Conservation (phyloP, 2,113 vertebrate species). For the Condylura cristata region DNA sequence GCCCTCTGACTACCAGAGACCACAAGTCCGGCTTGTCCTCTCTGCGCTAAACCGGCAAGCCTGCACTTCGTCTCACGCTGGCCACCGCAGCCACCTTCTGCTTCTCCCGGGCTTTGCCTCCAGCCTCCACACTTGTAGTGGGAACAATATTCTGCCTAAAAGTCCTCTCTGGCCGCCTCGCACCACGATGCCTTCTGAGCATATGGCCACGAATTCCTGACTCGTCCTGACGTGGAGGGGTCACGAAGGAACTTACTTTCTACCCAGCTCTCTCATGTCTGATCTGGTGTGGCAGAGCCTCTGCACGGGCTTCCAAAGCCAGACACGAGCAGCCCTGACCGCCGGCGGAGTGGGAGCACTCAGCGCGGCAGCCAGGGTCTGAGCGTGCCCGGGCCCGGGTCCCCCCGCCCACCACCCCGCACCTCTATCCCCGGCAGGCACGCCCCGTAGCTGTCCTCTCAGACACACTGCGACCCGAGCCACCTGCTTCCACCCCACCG, state of each 20-base stretch:
- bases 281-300: background rate
- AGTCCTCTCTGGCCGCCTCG: background rate
- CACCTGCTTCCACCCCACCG: background rate
- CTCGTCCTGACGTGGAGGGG: background rate
- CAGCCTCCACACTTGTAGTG: background rate
- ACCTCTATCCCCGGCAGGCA: background rate
- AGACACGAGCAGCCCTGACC: too few relatives aligned
- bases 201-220: background rate
- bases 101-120: background rate
- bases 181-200: background rate
- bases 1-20: background rate
- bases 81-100: background rate
- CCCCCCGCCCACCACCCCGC: background rate
- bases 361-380: too few relatives aligned
- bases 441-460: background rate
- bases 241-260: constrained; percentile 20
- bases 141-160: background rate
- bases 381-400: too few relatives aligned
- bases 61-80: background rate
- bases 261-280: background rate
- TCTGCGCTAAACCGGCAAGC: background rate
- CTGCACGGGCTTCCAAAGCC: background rate
- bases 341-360: too few relatives aligned
- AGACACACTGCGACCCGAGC: background rate
- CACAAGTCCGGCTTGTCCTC: background rate